Percentiles rank a stretch among this genome's conserved stretches.
Evolutionary conservation across 2,888 invertebrate species (phyloP).

Genomic region (Pharmacophagus antenor): DNA sequence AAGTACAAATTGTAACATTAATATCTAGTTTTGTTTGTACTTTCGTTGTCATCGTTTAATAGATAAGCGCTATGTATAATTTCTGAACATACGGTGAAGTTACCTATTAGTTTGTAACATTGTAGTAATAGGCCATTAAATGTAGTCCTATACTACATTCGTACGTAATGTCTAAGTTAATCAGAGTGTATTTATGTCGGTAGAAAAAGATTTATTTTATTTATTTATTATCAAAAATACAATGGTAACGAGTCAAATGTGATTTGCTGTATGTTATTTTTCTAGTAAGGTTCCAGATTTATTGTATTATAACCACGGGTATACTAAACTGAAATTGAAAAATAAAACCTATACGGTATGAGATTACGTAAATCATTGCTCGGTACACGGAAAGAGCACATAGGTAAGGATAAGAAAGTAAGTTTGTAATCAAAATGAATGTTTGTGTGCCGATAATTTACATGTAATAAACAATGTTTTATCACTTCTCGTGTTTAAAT

Average conservation of each 20-base stretch:
- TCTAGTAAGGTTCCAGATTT: slow-evolving; percentile 16
- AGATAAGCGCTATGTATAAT: slow-evolving; percentile 46
- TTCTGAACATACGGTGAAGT: slow-evolving; percentile 60
- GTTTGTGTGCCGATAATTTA: slow-evolving; percentile 51
- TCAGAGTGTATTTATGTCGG: slow-evolving; percentile 66
- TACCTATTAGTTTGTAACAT: slow-evolving; percentile 65
- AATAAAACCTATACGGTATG: not conserved
- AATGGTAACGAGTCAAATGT: slow-evolving; percentile 32
- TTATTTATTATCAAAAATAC: slow-evolving; percentile 50
- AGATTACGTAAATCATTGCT: slow-evolving; percentile 12
- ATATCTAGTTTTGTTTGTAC: slow-evolving; percentile 27
- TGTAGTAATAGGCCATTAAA: slow-evolving; percentile 31
- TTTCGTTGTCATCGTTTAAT: slow-evolving; percentile 33
- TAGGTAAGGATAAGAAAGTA: slow-evolving; percentile 17
- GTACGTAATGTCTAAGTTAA: slow-evolving; percentile 40
- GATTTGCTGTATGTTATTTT: slow-evolving; percentile 28
- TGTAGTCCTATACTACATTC: slow-evolving; percentile 31
- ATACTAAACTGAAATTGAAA: not conserved
- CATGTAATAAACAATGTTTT: slow-evolving; percentile 32
- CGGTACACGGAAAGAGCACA: not conserved
- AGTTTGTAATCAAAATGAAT: slow-evolving; percentile 26
- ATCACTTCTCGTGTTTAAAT: too few relatives aligned
- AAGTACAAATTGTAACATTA: slow-evolving; percentile 62
- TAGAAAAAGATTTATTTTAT: slow-evolving; percentile 56
- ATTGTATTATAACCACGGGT: slow-evolving; percentile 13